Base-by-base conservation (phyloP, 2,113 vertebrate species). In the Camelus bactrianus region DNA sequence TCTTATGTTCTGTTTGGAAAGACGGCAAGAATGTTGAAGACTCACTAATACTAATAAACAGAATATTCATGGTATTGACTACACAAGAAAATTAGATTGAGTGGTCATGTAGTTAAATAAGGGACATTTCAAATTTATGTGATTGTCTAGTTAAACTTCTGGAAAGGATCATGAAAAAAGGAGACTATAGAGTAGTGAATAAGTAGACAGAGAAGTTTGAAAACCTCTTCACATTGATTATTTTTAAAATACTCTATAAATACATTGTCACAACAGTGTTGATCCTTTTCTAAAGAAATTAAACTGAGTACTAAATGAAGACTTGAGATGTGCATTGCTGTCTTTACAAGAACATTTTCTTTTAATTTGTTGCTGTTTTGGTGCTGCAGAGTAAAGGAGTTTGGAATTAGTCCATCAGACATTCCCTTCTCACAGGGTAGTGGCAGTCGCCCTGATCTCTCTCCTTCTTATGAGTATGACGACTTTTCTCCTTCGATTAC, bases 341-440 rank as follows among this genome's bases (percentile, higher is more conserved):
- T 99, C 88, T 98, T 98, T 98, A 96, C 84, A 92, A 98, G 98
- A 98, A 89, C 98, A 96, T 98, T 98, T 98, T 98, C 97, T 98
- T 96, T 99, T 96, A 98, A 98, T 98, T 97, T 98, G 98, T 98
- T 98, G 96, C 98, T 99, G 92, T 99, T 98, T 98, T 98, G 98
- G 98, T 98, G 98, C 98, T 98, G 97, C 99, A 99, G 99, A 99
- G 99, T 99, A 97, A 99, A 99, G 99, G 99, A 99, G 99, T 99
- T 99, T 99, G 99, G 99, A 98, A 99, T 99, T 98, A 99, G 99
- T 98, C 99, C 99, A 84, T 99, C 99, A 93, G 99, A 99, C 98
- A 99, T 99, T 98, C 99, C 99, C 98, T 99, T 99, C 99, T 99
- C 99, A 95, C 99, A 99, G 99, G 98, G 99, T 97, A 99, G 99